Evolutionary conservation across 2,797 vertebrate genomes (phyloP).

Genomic region (Pipistrellus pygmaeus): DNA sequence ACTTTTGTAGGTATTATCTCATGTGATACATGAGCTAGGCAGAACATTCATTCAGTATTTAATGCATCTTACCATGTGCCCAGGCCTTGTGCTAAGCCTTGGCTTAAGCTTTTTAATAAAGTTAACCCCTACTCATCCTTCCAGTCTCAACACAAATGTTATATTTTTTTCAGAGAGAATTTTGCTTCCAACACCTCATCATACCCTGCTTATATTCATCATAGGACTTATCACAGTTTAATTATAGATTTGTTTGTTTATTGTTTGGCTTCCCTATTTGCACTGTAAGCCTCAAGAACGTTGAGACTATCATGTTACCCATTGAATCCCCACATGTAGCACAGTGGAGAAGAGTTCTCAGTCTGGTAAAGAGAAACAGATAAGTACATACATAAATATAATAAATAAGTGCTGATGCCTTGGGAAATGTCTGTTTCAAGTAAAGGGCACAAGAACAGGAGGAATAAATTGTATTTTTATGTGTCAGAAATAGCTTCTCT

Average conservation of each 20-base stretch:
- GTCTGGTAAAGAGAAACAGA: conserved; percentile 54
- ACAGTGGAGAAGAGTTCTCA: conserved; percentile 22
- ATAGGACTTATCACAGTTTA: background rate
- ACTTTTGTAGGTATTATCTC: conserved; percentile 58
- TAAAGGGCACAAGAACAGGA: background rate
- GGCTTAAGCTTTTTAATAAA: conserved; percentile 21
- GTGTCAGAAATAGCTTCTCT: conserved; percentile 13
- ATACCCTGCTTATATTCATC: background rate
- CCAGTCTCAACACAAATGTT: background rate
- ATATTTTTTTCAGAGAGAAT: background rate
- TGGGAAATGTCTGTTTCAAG: conserved; percentile 45
- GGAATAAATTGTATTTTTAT: background rate
- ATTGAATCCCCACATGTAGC: background rate
- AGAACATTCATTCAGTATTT: conserved; percentile 34
- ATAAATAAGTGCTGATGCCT: conserved; percentile 28
- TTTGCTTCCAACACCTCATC: background rate
- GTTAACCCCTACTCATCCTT: conserved; percentile 22
- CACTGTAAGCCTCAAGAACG: conserved; percentile 38
- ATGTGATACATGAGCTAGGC: background rate
- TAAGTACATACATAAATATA: conserved; percentile 12
- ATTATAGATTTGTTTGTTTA: conserved; percentile 38
- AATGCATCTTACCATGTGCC: background rate
- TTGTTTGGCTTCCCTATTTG: conserved; percentile 42
- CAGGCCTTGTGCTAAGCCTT: background rate
- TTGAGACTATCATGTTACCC: background rate